Conservation (phyloP, 2,797 vertebrate species). For the Trachurus trachurus region DNA sequence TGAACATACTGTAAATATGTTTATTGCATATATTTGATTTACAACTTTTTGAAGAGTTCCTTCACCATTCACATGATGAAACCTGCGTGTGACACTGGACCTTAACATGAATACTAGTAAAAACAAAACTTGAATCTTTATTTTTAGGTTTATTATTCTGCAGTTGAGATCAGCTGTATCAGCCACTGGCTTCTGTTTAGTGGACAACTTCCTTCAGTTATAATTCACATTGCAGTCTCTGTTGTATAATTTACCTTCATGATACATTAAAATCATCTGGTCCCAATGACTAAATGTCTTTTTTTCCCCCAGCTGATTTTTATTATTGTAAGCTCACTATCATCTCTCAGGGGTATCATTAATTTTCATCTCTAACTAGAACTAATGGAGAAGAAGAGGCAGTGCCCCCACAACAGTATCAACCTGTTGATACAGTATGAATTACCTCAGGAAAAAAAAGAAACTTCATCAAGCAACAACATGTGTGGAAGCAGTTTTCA, state of each 20-base stretch:
- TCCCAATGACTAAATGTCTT: slow-evolving; percentile 7
- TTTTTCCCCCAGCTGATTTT: neutral
- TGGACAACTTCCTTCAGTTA: slow-evolving; percentile 1
- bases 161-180: neutral
- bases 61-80: slow-evolving; percentile 3
- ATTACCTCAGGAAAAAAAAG: neutral
- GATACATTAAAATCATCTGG: slow-evolving; percentile 30
- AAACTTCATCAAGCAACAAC: too few relatives aligned
- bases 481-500: neutral
- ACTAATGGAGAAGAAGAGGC: neutral
- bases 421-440: neutral
- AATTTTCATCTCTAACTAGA: too few relatives aligned
- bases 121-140: slow-evolving; percentile 24
- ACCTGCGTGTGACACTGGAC: neutral
- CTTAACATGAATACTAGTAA: neutral
- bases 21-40: slow-evolving; percentile 2
- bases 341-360: neutral
- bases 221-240: neutral
- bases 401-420: neutral
- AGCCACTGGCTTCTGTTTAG: neutral
- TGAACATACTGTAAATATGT: slow-evolving; percentile 37
- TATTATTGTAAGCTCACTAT: neutral
- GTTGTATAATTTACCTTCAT: slow-evolving; percentile 14
- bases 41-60: neutral
- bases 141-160: neutral